Percentiles rank a stretch among this genome's conserved stretches.
Evolutionary conservation across 2,113 vertebrate species (phyloP).

Genomic region (Trinectes maculatus): DNA sequence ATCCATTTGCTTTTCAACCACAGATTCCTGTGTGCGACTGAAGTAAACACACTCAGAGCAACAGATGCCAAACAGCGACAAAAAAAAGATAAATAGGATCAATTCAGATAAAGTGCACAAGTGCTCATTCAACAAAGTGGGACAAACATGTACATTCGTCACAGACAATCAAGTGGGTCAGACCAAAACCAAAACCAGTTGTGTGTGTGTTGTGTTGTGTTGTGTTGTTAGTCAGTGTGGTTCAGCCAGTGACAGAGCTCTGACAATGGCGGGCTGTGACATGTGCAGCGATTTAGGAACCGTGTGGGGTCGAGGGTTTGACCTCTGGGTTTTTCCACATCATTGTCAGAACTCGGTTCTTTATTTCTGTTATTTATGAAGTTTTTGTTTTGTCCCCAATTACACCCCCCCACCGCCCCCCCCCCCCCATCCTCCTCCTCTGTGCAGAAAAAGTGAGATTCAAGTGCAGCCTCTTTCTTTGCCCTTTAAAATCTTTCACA

Average conservation of each 20-base stretch:
- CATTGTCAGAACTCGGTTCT: conserved; percentile 45
- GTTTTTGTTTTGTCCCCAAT: background rate
- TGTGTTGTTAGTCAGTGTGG: conserved; percentile 51
- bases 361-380: background rate
- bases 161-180: conserved; percentile 47
- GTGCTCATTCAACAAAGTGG: conserved; percentile 74
- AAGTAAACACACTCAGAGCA: conserved; percentile 53
- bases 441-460: conserved; percentile 55
- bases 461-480: conserved; percentile 38
- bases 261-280: conserved; percentile 25
- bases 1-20: conserved; percentile 70
- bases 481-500: conserved; percentile 25
- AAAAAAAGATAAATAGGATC: conserved; percentile 46
- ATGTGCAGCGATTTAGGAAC: background rate
- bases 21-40: conserved; percentile 46
- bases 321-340: background rate
- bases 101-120: conserved; percentile 81
- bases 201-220: no score
- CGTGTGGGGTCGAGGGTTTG: no score
- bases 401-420: background rate
- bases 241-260: conserved; percentile 27
- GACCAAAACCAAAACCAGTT: conserved; percentile 9
- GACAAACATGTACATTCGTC: conserved; percentile 60
- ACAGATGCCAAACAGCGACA: conserved; percentile 46
- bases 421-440: conserved; percentile 8